Conservation (phyloP, 2,888 invertebrate species). For the Luperina nickerlii region DNA sequence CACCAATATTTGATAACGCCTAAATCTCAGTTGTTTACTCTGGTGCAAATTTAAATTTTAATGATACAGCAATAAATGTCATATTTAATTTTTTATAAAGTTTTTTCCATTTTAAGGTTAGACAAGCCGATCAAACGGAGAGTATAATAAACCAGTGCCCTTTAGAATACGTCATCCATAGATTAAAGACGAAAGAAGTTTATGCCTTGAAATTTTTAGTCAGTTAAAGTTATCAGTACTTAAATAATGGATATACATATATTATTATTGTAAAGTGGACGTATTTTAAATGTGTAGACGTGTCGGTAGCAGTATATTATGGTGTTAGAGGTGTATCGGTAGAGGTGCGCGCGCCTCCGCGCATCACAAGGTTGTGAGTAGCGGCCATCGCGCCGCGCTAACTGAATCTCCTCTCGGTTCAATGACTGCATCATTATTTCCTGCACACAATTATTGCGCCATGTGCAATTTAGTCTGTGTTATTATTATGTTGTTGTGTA, state of each 20-base stretch:
- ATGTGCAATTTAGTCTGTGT: constrained; percentile 90
- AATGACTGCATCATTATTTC: constrained; percentile 88
- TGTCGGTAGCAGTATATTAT: constrained; percentile 80
- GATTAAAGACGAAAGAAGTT: constrained; percentile 87
- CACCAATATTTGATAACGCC: constrained; percentile 81
- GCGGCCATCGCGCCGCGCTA: constrained; percentile 74
- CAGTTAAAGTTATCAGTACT: constrained; percentile 89
- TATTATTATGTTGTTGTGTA: constrained; percentile 90
- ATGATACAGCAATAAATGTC: constrained; percentile 85
- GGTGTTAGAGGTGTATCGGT: constrained; percentile 64
- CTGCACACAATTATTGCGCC: constrained; percentile 88
- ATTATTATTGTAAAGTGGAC: constrained; percentile 76
- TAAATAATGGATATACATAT: constrained; percentile 86
- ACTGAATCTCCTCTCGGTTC: constrained; percentile 89
- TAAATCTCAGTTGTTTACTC: constrained; percentile 81
- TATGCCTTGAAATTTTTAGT: constrained; percentile 89
- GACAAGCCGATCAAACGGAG: constrained; percentile 84
- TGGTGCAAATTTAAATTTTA: constrained; percentile 86
- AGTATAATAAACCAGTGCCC: constrained; percentile 89
- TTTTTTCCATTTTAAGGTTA: constrained; percentile 85
- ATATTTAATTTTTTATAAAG: constrained; percentile 86
- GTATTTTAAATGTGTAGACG: constrained; percentile 80
- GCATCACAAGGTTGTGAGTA: constrained; percentile 85
- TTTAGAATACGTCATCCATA: constrained; percentile 89
- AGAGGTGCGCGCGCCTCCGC: constrained; percentile 55